Base-by-base conservation (phyloP, 2,113 vertebrate genomes). In the mouse (Mus musculus) region DNA sequence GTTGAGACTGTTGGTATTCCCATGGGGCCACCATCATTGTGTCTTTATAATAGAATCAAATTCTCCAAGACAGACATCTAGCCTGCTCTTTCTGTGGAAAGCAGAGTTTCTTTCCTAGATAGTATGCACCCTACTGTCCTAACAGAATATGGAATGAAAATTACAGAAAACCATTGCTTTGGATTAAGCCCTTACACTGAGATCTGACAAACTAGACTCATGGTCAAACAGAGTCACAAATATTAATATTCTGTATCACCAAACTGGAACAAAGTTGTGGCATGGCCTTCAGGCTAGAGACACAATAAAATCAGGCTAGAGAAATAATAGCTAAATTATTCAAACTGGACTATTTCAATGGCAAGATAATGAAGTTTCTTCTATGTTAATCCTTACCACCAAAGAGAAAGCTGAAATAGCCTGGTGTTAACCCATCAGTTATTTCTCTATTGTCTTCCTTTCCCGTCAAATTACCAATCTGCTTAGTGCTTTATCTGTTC, bases 401-500 rank as follows among this genome's bases (percentile, higher is more conserved):
- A 9, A 76, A 85, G 36, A 49, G 30, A 30, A 72, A 67, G 8
- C 46, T 67, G 8, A 90, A 90, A 88, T 69, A 67, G 86, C 30
- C 36, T 67, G 36, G n/a, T 59, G 22, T 69, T 86, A 90, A 86
- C 24, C 11, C 46, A 42, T 81, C 30, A 72, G 39, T 33, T 85
- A 85, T 85, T 69, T 52, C 67, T 71, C 24, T 52, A 26, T n/a
- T 72, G 26, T 24, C 10, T 52, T 28, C 69, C 33, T 5, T 26
- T 52, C 24, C 36, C 80, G 17, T 75, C 30, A 78, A 95, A 91
- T 91, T 67, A n/a, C 9, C 46, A 90, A 69, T 75, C 67, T 94
- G 77, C 56, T 42, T 42, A 42, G 26, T 13, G 63, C 69, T 75
- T 90, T 69, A 39, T 91, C 14, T n/a, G 52, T 61, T 17, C 30